A percentile compares a stretch with the other conserved stretches of the same genome.
These are phyloP conservation scores for Steatocranus sp. DNA, from an alignment of 2,797 vertebrate species.

Conservation along the genomic window DNA sequence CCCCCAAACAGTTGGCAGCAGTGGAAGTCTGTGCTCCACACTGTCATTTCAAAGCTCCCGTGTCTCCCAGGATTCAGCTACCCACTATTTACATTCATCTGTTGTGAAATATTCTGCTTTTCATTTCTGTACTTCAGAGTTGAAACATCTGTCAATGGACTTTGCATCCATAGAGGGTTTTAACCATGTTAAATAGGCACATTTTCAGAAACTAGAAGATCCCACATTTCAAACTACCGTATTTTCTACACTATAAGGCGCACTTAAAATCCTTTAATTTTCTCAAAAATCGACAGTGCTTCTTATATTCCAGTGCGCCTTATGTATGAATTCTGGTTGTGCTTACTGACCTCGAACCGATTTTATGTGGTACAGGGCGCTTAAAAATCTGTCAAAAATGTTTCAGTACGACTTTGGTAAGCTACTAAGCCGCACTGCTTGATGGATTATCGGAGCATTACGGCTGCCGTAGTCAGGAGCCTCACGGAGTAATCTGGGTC, in stretches of 20 bases:
- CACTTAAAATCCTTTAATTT: too few species aligned
- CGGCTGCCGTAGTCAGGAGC: too few species aligned
- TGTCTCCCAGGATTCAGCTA: background rate
- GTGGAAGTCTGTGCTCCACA: background rate
- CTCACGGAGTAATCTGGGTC: too few species aligned
- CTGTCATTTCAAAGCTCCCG: conserved; percentile 9
- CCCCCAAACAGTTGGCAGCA: conserved; percentile 10
- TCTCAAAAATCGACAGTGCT: too few species aligned
- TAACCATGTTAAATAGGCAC: background rate
- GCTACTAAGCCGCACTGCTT: fast-evolving
- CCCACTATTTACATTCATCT: background rate
- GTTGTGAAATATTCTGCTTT: background rate
- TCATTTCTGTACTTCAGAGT: background rate
- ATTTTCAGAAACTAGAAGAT: background rate
- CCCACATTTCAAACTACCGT: background rate
- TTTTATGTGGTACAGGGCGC: too few species aligned
- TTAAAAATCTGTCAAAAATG: too few species aligned
- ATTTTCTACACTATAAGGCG: too few species aligned
- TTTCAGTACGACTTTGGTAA: too few species aligned
- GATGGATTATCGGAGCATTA: too few species aligned
- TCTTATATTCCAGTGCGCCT: too few species aligned
- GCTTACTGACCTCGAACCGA: too few species aligned
- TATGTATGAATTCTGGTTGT: too few species aligned
- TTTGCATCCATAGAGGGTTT: background rate
- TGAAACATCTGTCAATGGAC: background rate